Evolutionary conservation across 2,888 invertebrate genomes (phyloP), one percentile per base, ranked within the genome.

Genomic region (Altica lythri): DNA sequence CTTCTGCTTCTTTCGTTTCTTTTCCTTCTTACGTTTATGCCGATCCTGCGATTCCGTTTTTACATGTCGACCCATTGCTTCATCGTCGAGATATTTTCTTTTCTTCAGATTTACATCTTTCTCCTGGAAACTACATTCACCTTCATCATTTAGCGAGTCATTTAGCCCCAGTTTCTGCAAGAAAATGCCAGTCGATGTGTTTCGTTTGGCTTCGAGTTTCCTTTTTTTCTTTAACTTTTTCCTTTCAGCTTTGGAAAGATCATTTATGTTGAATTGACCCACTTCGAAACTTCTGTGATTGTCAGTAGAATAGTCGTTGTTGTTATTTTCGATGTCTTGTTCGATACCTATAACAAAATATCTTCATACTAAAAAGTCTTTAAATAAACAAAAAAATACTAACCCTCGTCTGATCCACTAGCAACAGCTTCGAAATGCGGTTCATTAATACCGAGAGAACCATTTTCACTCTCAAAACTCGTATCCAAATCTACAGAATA

Each of bases 211-310:
- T 27, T 68, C 69, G 5, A 68, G 40, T 53, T 71, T 70, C 25
- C 71, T 64, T 60, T 73, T 68, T 54, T 72, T 72, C 59, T 71
- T 72, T 30, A 71, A 53, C 59, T 72, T 71, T 53, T 71, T 72
- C 14, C 68, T 61, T 63, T 73, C 72, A 1, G 71, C 70, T 56
- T 71, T 73, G 0, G 73, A 73, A 35, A 73, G 58, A 60, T 72
- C 72, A 46, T 64, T 68, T 38, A 70, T 62, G 14, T 66, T 67
- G 13, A 66, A 63, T 35, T 69, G 69, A 6, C 67, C 68, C 38
- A 69, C 67, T 57, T 72, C 72, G 35, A 72, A 72, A 53, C 69
- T 70, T 47, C 58, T 67, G 43, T 72, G 69, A 62, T 68, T 64
- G 53, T 69, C 67, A 27, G 4, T 29, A n/a, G 62, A 55, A 22